Conservation (phyloP, 2,113 vertebrate genomes). For the Saimiri boliviensis region DNA sequence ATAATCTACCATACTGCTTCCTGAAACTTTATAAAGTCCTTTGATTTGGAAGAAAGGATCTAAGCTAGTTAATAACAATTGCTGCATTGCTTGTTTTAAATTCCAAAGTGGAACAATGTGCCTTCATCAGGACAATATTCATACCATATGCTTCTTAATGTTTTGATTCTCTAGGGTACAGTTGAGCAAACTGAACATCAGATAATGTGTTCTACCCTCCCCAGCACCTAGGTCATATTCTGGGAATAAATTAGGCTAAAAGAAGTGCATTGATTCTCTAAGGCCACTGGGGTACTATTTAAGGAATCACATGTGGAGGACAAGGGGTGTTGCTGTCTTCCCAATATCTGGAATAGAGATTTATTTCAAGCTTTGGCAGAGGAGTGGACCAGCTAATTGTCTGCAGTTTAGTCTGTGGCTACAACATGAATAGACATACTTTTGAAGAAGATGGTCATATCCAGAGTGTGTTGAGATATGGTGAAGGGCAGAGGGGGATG, state of each 20-base stretch:
- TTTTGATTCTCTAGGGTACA: slow-evolving; percentile 59
- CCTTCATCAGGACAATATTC: slow-evolving; percentile 60
- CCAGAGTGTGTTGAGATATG: neutral
- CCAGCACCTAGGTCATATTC: slow-evolving; percentile 68
- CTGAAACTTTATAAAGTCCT: slow-evolving; percentile 44
- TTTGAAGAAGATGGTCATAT: neutral
- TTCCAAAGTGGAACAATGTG: slow-evolving; percentile 65
- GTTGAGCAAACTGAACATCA: slow-evolving; percentile 63
- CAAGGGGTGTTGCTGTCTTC: slow-evolving; percentile 55
- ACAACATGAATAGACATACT: neutral
- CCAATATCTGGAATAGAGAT: slow-evolving; percentile 58
- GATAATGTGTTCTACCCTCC: slow-evolving; percentile 65
- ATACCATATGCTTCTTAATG: slow-evolving; percentile 71
- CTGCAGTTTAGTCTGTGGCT: slow-evolving; percentile 16
- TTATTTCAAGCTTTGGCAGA: slow-evolving; percentile 54
- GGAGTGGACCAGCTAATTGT: slow-evolving; percentile 21
- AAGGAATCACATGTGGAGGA: slow-evolving; percentile 38
- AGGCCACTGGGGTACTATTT: slow-evolving; percentile 63
- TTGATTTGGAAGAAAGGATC: slow-evolving; percentile 34
- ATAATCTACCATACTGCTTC: neutral
- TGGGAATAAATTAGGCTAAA: slow-evolving; percentile 70
- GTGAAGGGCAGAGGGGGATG: neutral
- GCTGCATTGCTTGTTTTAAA: slow-evolving; percentile 61
- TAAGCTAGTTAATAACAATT: slow-evolving; percentile 46
- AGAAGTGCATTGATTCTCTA: slow-evolving; percentile 55